Conservation (phyloP, 1,140 invertebrate species). For the Atopsyche davidsoni region DNA sequence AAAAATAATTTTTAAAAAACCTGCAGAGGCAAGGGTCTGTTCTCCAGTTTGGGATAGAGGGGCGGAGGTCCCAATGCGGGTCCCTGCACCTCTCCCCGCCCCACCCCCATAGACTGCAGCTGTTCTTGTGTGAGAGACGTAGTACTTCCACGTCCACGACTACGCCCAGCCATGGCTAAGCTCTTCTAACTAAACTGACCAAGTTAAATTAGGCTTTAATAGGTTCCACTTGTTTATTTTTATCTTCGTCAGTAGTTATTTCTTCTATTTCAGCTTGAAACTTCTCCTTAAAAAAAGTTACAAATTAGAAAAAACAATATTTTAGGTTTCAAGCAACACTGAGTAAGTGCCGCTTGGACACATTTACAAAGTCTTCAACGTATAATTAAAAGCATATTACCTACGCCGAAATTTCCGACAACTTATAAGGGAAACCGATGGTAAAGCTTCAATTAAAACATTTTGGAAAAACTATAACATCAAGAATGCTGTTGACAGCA, state of each 20-base stretch:
- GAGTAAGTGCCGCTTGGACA: too few species aligned
- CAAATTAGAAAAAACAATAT: too few species aligned
- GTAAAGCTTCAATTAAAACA: too few species aligned
- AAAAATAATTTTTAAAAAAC: conserved; percentile 3
- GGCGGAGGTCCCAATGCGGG: conserved; percentile 41
- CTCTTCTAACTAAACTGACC: conserved; percentile 3
- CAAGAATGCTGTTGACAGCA: too few species aligned
- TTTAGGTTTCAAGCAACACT: too few species aligned
- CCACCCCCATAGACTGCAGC: conserved; percentile 41
- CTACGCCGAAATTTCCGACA: too few species aligned
- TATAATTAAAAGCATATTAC: too few species aligned
- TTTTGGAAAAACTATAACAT: too few species aligned
- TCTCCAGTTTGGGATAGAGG: conserved; percentile 45
- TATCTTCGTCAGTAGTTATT: conserved; percentile 27
- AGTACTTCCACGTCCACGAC: conserved; percentile 38
- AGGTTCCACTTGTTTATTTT: conserved; percentile 18
- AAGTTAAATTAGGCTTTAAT: conserved; percentile 15
- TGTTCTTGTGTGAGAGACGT: conserved; percentile 45
- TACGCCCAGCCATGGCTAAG: conserved; percentile 41
- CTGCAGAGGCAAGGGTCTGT: conserved; percentile 40
- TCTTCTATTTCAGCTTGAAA: conserved; percentile 29
- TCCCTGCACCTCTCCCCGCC: conserved; percentile 36
- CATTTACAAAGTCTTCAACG: too few species aligned
- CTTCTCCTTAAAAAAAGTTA: conserved; percentile 23
- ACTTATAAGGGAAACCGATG: too few species aligned